phyloP scores from a whole-genome alignment of 1,140 invertebrate genomes.

The Tenebrio molitor region DNA sequence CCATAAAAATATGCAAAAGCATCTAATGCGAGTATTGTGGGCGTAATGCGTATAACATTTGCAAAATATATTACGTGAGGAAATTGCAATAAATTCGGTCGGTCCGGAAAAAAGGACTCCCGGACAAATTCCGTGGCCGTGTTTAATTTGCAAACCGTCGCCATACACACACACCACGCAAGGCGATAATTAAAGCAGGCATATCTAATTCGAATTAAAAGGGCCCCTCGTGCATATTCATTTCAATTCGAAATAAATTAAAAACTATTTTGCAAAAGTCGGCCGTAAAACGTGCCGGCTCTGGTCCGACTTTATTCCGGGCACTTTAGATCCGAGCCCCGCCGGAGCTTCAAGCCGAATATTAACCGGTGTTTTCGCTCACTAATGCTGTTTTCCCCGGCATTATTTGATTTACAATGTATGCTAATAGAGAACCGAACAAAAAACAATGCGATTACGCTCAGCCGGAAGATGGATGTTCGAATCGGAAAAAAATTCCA shows the following conservation, averaged over 20 bases:
- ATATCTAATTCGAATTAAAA: slow-evolving; percentile 46
- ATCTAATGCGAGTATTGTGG: neutral
- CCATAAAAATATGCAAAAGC: neutral
- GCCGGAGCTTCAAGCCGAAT: slow-evolving; percentile 32
- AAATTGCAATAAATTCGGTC: slow-evolving; percentile 10
- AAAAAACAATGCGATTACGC: slow-evolving; percentile 39
- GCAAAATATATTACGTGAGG: slow-evolving; percentile 3
- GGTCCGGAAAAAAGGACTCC: slow-evolving; percentile 5
- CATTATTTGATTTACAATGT: slow-evolving; percentile 41
- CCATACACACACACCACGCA: slow-evolving; percentile 17
- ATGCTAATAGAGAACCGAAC: slow-evolving; percentile 40
- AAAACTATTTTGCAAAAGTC: slow-evolving; percentile 44
- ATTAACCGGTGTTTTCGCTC: slow-evolving; percentile 38
- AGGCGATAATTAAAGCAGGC: slow-evolving; percentile 41
- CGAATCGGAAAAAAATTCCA: slow-evolving; percentile 14
- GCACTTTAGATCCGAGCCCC: slow-evolving; percentile 22
- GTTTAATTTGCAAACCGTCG: slow-evolving; percentile 33
- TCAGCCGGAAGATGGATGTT: slow-evolving; percentile 31
- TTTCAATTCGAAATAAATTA: slow-evolving; percentile 46
- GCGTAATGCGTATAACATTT: slow-evolving; percentile 32
- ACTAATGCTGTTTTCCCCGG: slow-evolving; percentile 38
- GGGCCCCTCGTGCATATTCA: slow-evolving; percentile 43
- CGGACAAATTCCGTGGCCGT: slow-evolving; percentile 15
- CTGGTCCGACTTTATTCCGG: slow-evolving; percentile 11
- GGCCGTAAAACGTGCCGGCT: slow-evolving; percentile 15